Base-by-base conservation (phyloP, 2,797 vertebrate species). In the Gymnoscopelus braueri region DNA sequence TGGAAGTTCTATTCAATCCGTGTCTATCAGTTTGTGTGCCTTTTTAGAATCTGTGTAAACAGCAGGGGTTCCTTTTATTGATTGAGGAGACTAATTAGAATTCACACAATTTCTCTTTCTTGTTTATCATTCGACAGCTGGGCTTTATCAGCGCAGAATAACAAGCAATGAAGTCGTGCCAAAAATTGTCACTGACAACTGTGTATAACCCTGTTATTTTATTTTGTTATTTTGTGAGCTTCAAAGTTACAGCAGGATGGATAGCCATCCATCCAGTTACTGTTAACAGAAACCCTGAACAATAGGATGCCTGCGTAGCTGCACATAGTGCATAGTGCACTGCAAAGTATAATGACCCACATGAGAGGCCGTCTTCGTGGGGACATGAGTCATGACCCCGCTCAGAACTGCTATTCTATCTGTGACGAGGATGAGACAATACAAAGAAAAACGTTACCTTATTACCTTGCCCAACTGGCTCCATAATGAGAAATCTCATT, bases 401-500 rank as follows among this genome's bases (percentile, higher is more conserved):
- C 68, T 57, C 61, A 65, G 54, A 68, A 63, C 67, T 54, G 26
- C 11, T 12, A 3, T 19, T 3, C 7, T 14, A 26, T 58, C 58
- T 50, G 29, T 54, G 66, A 60, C 54, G 35, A 66, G 7, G 12
- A 23, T 19, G 69, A 19, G 19, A 19, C 19, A 19, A 19, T 19
- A 19, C 19, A 19, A 74, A 75, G 63, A 58, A 68, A 55, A 29
- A 29, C 49, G 11, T 48, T 2, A 15, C 53, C 72, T 67, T 35
- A 72, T 67, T 35, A 72, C 65, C 77, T 71, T 66, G 70, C 67
- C 56, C 67, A 71, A 81, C 77, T 77, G 55, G 63, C 69, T 65
- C 63, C 13, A 71, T 87, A 87, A 90, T 89, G 89, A 90, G 83
- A 84, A 72, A 75, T 71, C 87, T 91, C 88, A 86, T 92, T 89